Percentiles rank a stretch among this genome's conserved stretches.
phyloP scores from a whole-genome alignment of 2,888 invertebrate genomes.

The Macaria notata region DNA sequence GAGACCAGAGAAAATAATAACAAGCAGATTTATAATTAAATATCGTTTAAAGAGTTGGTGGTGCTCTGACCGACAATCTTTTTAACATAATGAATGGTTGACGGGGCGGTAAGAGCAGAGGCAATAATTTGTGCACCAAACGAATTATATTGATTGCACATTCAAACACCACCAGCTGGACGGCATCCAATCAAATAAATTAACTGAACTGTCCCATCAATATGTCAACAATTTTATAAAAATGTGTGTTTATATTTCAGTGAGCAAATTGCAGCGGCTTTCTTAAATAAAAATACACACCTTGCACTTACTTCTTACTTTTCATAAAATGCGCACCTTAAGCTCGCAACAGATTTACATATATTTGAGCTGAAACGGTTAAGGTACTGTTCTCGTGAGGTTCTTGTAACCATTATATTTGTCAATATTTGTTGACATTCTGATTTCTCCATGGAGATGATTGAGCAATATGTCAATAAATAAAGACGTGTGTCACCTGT shows the following conservation, averaged over 20 bases:
- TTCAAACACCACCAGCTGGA: slow-evolving; percentile 43
- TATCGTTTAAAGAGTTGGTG: not conserved
- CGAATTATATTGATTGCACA: slow-evolving; percentile 50
- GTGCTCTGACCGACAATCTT: slow-evolving; percentile 1
- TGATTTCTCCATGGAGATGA: too few species aligned
- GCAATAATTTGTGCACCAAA: slow-evolving; percentile 33
- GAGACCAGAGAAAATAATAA: not conserved
- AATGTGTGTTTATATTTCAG: slow-evolving; percentile 20
- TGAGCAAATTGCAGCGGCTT: too few species aligned
- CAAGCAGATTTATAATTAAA: not conserved
- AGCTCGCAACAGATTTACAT: too few species aligned
- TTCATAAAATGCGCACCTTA: too few species aligned
- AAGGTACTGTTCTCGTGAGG: too few species aligned
- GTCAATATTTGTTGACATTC: too few species aligned
- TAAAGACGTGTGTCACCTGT: slow-evolving; percentile 42
- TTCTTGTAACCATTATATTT: too few species aligned
- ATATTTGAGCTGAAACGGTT: too few species aligned
- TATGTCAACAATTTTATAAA: slow-evolving; percentile 35
- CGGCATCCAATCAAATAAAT: slow-evolving; percentile 43
- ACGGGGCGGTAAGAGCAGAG: slow-evolving; percentile 9
- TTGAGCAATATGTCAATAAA: too few species aligned
- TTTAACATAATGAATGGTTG: slow-evolving; percentile 1
- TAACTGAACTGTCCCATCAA: slow-evolving; percentile 40
- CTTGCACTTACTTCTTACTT: too few species aligned
- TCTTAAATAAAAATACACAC: too few species aligned